Conservation (phyloP, 2,888 invertebrate genomes). For the Anodontia alba region DNA sequence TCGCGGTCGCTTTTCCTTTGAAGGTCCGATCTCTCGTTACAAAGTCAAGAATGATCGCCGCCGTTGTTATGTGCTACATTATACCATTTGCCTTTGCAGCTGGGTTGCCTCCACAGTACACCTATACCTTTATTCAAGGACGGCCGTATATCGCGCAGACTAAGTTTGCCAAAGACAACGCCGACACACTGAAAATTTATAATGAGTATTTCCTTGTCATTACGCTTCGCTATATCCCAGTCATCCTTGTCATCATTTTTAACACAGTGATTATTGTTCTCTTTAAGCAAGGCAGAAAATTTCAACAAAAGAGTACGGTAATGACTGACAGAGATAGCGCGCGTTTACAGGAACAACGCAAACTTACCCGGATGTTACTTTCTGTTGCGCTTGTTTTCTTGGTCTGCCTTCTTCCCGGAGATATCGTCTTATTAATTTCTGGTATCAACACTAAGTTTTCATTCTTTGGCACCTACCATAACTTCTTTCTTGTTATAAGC, state of each 20-base stretch:
- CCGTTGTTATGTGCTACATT: constrained; percentile 48
- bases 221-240: constrained; percentile 58
- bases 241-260: constrained; percentile 46
- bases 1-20: constrained; percentile 63
- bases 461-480: constrained; percentile 61
- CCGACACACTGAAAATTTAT: constrained; percentile 46
- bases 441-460: constrained; percentile 38
- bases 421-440: constrained; percentile 40
- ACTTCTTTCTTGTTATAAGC: constrained; percentile 59
- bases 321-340: constrained; percentile 17
- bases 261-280: constrained; percentile 48
- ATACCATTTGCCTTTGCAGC: constrained; percentile 37
- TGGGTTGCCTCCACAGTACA: constrained; percentile 56
- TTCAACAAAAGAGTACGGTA: constrained; percentile 24
- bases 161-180: constrained; percentile 53
- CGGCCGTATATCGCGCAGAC: constrained; percentile 50
- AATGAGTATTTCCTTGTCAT: constrained; percentile 58
- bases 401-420: constrained; percentile 55
- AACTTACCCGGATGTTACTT: constrained; percentile 58
- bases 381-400: constrained; percentile 57
- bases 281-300: constrained; percentile 34
- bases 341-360: constrained; percentile 44
- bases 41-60: constrained; percentile 44
- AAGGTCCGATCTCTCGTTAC: constrained; percentile 53
- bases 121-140: constrained; percentile 33